Evolutionary conservation across 53 echinoderm and acorn worm species (phyloP), one percentile per base, ranked within the genome.

Genomic region (Echinometra lucunter): DNA sequence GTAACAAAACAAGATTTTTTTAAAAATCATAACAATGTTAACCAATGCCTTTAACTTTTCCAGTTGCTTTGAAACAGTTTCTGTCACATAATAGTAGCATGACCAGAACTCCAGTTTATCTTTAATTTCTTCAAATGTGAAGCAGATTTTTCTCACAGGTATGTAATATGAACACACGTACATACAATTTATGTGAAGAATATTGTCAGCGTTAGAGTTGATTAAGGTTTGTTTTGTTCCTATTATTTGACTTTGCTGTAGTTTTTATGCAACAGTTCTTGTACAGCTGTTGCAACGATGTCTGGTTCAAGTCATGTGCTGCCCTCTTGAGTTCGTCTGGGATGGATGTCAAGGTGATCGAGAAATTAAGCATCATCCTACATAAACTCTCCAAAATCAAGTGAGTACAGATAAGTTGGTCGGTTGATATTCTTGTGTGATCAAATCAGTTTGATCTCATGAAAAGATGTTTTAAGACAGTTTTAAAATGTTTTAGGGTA

Each of bases 291-390:
- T 92, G 97, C 56, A 97, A 95, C 6, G 97, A 97, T 28, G 60
- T 49, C 44, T 97, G 98, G 97, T 97, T 97, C 89, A 58, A 95
- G 30, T 75, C 96, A 23, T 98, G 97, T 91, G 85, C 95, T 34
- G 69, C 95, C 5, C 91, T 98, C 30, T 92, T 97, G 58, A 95
- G 95, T 66, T 92, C 96, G 37, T 94, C 98, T 63, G 95, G 95
- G 19, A 93, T 97, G 60, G 97, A 98, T 69, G 57, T 95, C 89
- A 98, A 97, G 90, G 78, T 97, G 45, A 66, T 95, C 88, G 98
- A 98, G 66, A 98, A 98, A 75, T 90, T 97, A 28, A 97, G 98
- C 91, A 98, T 98, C 66, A 95, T 98, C 32, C 96, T 98, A 18
- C 98, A 98, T 82, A 98, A 98, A 66, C 94, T 98, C 17, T 98